Evolutionary conservation across 1,140 invertebrate species (phyloP).

Genomic region (Pomacea maculata): DNA sequence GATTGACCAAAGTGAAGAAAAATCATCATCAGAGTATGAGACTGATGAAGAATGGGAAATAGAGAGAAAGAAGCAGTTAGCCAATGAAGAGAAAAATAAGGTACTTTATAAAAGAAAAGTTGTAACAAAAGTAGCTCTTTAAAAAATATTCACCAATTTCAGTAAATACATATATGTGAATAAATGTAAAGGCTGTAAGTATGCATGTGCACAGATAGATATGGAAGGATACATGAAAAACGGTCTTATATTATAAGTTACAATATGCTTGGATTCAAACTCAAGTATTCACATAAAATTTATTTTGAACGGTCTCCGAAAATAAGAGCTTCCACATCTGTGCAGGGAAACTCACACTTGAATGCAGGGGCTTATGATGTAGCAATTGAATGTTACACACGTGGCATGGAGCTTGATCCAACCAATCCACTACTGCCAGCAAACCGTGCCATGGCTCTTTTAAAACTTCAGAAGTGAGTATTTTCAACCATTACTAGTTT

Average conservation of each 20-base stretch:
- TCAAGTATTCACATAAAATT: neutral
- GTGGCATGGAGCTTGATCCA: constrained; percentile 80
- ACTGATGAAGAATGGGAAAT: constrained; percentile 65
- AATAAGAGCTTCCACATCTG: constrained; percentile 8
- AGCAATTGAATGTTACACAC: constrained; percentile 82
- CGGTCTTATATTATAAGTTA: too few species aligned
- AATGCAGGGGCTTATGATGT: constrained; percentile 80
- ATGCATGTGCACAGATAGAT: neutral
- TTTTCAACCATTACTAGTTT: neutral
- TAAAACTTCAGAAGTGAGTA: constrained; percentile 83
- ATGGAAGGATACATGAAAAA: too few species aligned
- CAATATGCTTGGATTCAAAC: neutral
- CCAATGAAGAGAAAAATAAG: constrained; percentile 65
- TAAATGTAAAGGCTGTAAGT: neutral
- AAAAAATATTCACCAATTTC: neutral
- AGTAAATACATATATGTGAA: neutral
- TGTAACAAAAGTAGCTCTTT: neutral
- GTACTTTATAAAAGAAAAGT: constrained; percentile 17
- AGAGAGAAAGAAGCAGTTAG: constrained; percentile 62
- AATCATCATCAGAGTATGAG: constrained; percentile 64
- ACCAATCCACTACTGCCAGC: constrained; percentile 84
- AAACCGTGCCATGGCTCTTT: constrained; percentile 86
- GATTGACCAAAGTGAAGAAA: constrained; percentile 67
- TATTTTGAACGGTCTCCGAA: constrained; percentile 16
- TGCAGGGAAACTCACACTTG: constrained; percentile 83